These are phyloP conservation scores for Heliconius hewitsoni DNA, from an alignment of 1,140 invertebrate species.

Conservation along the genomic window DNA sequence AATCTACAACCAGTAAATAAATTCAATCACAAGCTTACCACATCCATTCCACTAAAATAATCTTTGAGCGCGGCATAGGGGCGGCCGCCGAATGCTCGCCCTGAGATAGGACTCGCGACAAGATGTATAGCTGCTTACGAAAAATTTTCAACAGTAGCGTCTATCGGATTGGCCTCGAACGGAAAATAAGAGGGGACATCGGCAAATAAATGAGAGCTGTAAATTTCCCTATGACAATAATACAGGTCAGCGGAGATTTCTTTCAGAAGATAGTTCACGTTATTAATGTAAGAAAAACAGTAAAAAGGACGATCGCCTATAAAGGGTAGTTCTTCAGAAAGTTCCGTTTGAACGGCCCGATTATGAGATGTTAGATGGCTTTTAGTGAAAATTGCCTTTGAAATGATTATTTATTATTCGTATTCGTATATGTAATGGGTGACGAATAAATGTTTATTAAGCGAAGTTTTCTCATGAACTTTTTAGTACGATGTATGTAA, in stretches of 20 bases:
- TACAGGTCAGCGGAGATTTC: conserved; percentile 80
- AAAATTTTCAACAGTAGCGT: conserved; percentile 77
- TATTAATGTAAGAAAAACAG: conserved; percentile 78
- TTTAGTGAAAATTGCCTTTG: conserved; percentile 38
- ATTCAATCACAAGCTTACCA: not conserved
- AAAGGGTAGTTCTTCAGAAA: conserved; percentile 49
- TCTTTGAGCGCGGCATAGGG: conserved; percentile 66
- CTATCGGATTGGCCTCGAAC: conserved; percentile 78
- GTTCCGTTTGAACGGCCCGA: conserved; percentile 40
- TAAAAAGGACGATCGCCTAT: conserved; percentile 69
- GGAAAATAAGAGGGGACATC: conserved; percentile 79
- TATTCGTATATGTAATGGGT: conserved; percentile 16
- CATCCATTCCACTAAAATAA: conserved; percentile 35
- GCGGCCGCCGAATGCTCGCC: conserved; percentile 74
- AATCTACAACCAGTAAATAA: no score
- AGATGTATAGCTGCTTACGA: conserved; percentile 79
- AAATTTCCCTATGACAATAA: conserved; percentile 81
- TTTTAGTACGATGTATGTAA: not conserved
- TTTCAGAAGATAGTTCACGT: conserved; percentile 67
- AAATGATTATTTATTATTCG: conserved; percentile 33
- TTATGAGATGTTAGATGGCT: conserved; percentile 38
- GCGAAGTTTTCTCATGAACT: conserved; percentile 15
- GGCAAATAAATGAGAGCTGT: conserved; percentile 77
- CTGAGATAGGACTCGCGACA: conserved; percentile 75
- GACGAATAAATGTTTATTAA: conserved; percentile 23